A percentile compares a stretch with the other conserved stretches of the same genome.
phyloP scores from a whole-genome alignment of 2,797 vertebrate genomes.

The Karalla daura region DNA sequence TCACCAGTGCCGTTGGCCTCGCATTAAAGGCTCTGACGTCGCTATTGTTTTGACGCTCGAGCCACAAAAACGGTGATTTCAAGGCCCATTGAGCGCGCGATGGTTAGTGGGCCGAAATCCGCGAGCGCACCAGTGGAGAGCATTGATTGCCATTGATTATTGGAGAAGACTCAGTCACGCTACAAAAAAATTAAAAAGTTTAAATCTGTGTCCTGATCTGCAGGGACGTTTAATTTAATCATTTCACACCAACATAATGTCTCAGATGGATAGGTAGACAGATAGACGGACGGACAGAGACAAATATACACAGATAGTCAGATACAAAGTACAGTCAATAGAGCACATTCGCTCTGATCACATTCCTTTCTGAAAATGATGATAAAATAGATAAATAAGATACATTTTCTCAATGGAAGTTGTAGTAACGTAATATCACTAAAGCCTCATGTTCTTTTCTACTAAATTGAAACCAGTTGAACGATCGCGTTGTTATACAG shows the following conservation, averaged over 20 bases:
- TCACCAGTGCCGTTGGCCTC: slow-evolving; percentile 79
- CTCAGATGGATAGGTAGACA: not conserved
- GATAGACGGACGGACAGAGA: not conserved
- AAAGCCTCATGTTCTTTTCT: too few relatives aligned
- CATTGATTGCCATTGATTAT: slow-evolving; percentile 74
- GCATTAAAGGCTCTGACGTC: slow-evolving; percentile 74
- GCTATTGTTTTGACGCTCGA: slow-evolving; percentile 80
- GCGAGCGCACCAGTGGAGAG: slow-evolving; percentile 59
- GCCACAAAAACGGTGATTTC: slow-evolving; percentile 83
- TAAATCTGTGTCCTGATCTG: slow-evolving; percentile 19
- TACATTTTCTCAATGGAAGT: too few relatives aligned
- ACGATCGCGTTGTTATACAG: slow-evolving; percentile 7
- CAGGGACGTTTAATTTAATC: not conserved
- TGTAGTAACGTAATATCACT: too few relatives aligned
- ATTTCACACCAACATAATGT: not conserved
- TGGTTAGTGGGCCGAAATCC: slow-evolving; percentile 79
- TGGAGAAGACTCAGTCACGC: slow-evolving; percentile 40
- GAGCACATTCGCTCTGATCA: too few relatives aligned
- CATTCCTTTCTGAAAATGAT: too few relatives aligned
- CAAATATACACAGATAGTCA: too few relatives aligned
- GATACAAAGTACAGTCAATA: too few relatives aligned
- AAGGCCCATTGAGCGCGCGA: slow-evolving; percentile 85
- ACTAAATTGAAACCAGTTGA: not conserved
- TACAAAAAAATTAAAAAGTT: slow-evolving; percentile 21
- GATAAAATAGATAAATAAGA: too few relatives aligned